Conservation (phyloP, 23 tunicate genomes). For the Diplosoma virens region DNA sequence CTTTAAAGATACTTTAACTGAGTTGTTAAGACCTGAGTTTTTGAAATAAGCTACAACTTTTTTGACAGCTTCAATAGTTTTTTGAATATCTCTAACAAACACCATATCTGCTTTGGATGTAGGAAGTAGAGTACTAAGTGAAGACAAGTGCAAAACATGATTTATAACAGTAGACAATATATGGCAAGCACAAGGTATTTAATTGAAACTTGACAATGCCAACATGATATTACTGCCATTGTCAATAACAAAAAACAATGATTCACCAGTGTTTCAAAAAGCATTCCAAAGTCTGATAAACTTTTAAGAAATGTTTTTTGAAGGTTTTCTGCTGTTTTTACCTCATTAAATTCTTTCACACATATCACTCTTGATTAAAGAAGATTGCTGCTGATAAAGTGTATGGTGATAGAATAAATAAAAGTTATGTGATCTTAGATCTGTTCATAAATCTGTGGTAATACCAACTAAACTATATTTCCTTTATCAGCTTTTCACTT, state of each 20-base stretch:
- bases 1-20: not conserved
- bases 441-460: too few species aligned
- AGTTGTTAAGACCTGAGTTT: not conserved
- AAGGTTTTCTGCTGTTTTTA: too few species aligned
- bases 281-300: too few species aligned
- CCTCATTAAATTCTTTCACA: too few species aligned
- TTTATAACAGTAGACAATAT: not conserved
- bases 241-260: not conserved
- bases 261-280: too few species aligned
- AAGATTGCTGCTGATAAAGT: too few species aligned
- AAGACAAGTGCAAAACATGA: not conserved
- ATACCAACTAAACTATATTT: too few species aligned
- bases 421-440: too few species aligned
- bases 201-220: not conserved
- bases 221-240: not conserved
- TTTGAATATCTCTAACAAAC: not conserved
- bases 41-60: not conserved
- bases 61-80: not conserved
- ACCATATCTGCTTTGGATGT: not conserved
- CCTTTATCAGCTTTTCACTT: too few species aligned
- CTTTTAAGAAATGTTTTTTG: not conserved
- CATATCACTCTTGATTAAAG: too few species aligned
- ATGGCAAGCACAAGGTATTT: constrained; percentile 3
- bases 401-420: too few species aligned
- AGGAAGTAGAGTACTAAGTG: not conserved